Conservation (phyloP, 2,113 vertebrate species). For the rabbit (Oryctolagus cuniculus) region mOryCun1.1 NC_091437.1:54089501-54090000, state of each 20-base stretch:
- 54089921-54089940: conserved; percentile 13
- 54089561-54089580: background rate
- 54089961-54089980: background rate
- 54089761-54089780: background rate
- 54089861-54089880: background rate
- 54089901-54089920: background rate
- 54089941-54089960: background rate
- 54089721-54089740: background rate
- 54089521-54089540: fast-evolving
- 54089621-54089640: background rate
- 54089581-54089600: background rate
- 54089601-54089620: background rate
- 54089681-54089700: background rate
- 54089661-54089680: background rate
- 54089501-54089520: background rate
- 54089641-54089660: background rate
- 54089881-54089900: conserved; percentile 29
- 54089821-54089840: background rate
- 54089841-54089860: conserved; percentile 31
- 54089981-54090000: background rate
- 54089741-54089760: background rate
- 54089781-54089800: background rate
- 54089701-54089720: background rate
- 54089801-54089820: too few relatives aligned
- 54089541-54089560: background rate